These are phyloP conservation scores for Cephus sareptanus DNA, from an alignment of 2,888 invertebrate genomes.

Conservation along the genomic window DNA sequence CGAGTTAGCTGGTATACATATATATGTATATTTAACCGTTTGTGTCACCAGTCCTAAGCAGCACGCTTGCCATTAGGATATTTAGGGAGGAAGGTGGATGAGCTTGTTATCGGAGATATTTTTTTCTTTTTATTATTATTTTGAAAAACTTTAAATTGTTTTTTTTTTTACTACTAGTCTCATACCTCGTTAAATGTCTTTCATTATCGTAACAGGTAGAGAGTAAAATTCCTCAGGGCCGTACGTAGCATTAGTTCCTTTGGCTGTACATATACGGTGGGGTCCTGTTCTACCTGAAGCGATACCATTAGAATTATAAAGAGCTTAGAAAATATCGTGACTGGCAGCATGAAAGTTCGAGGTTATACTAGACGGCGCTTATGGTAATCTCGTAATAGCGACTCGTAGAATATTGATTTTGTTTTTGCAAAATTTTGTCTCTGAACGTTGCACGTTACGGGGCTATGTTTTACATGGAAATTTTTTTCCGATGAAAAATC, in stretches of 20 bases:
- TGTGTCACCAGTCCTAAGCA: neutral
- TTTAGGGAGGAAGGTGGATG: neutral
- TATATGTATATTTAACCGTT: neutral
- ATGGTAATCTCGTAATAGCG: neutral
- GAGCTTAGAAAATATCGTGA: neutral
- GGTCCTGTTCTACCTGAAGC: constrained; percentile 9
- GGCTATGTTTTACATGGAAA: neutral
- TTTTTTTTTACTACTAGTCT: neutral
- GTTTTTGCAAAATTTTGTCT: neutral
- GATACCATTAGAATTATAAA: constrained; percentile 23
- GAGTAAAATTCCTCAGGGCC: neutral
- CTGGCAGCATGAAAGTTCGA: neutral
- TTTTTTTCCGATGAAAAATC: too few relatives aligned
- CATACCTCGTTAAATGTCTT: neutral
- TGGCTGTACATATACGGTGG: constrained; percentile 4
- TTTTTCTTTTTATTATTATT: neutral
- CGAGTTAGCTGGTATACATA: neutral
- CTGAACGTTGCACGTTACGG: neutral
- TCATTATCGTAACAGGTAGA: neutral
- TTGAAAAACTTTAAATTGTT: neutral
- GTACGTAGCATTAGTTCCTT: neutral
- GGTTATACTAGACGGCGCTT: neutral
- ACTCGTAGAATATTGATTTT: neutral
- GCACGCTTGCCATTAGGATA: neutral
- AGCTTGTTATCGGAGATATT: neutral